Evolutionary conservation across 2,888 invertebrate species (phyloP), one percentile per base, ranked within the genome.

Genomic region (Zaprionus lineosus): DNA sequence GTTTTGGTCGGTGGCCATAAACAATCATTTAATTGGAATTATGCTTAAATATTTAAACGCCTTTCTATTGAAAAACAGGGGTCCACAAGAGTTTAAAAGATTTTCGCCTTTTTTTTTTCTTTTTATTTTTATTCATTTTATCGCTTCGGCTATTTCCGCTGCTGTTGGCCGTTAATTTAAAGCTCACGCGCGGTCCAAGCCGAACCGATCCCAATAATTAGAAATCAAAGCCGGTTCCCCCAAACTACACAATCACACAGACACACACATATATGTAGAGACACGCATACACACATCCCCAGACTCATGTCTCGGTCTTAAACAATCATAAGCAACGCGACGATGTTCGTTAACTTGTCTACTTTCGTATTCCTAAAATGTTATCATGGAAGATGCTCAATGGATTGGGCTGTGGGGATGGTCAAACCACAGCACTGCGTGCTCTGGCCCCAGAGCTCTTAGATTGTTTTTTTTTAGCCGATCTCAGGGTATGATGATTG

Each of bases 191-290:
- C 55, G 51, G 11, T 19, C 48, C 36, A 53, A 53, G 28, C 46
- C 47, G 57, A 67, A 67, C 58, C 64, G 61, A 81, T 61, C 61
- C 60, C 72, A 85, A 85, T 83, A 79, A 85, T 85, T 79, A 85
- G 78, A 85, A 79, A 85, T 79, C 84, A 75, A 85, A 83, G 78
- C 78, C 78, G 85, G 78, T 79, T 85, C 36, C 44, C 66, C 31
- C n/a, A n/a, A n/a, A n/a, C n/a, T n/a, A 39, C 24, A 63, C 46
- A 63, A 39, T 28, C 29, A 9, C 28, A 52, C 26, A 34, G 12
- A 31, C 36, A 29, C 16, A 28, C 3, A 26, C 6, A n/a, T n/a
- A n/a, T n/a, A n/a, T n/a, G n/a, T n/a, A n/a, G n/a, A n/a, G n/a
- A n/a, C n/a, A n/a, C n/a, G n/a, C 56, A 37, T 31, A 31, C 21